A percentile compares a stretch with the other conserved stretches of the same genome.
These are phyloP conservation scores for Thamnophis sirtalis DNA, from an alignment of 2,113 vertebrate genomes.

Conservation along the genomic window DNA sequence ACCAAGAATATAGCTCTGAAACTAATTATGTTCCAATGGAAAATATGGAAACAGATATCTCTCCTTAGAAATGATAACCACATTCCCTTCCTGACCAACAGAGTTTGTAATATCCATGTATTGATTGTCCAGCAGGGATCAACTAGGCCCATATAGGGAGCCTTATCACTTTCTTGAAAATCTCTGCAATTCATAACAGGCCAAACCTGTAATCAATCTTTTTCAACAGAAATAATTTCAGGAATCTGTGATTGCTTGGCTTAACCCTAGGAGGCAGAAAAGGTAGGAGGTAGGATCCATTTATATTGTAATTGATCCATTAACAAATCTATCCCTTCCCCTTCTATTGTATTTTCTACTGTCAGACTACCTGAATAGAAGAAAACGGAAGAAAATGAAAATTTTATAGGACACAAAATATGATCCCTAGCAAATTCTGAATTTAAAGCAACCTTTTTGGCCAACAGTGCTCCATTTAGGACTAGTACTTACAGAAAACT, in stretches of 20 bases:
- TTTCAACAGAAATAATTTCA: neutral
- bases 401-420: neutral
- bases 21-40: neutral
- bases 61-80: neutral
- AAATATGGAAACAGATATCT: neutral
- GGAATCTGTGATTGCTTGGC: neutral
- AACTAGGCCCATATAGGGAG: neutral
- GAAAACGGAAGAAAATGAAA: neutral
- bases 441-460: neutral
- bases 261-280: neutral
- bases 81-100: neutral
- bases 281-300: neutral
- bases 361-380: neutral
- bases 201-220: neutral
- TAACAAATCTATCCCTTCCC: neutral
- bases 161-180: neutral
- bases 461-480: constrained; percentile 49
- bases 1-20: neutral
- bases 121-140: neutral
- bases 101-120: neutral
- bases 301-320: neutral
- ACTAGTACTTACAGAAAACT: constrained; percentile 22
- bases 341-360: neutral
- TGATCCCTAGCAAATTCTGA: neutral
- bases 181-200: neutral